Conservation (phyloP, 92 coral and sea anemone genomes). For the Muricea muricata region DNA sequence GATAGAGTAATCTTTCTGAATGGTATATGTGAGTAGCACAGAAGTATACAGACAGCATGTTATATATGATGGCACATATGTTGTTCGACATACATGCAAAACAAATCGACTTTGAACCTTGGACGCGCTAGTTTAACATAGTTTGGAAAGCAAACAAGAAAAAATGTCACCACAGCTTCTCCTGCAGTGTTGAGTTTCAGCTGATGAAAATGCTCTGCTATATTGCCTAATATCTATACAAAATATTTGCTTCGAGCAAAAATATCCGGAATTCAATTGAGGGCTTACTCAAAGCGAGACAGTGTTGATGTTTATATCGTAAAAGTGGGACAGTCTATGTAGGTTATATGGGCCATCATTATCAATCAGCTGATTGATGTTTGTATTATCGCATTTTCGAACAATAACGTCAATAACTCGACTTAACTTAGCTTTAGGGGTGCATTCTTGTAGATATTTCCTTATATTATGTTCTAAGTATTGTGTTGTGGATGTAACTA, state of each 20-base stretch:
- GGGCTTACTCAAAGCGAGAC: neutral
- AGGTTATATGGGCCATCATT: neutral
- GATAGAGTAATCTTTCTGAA: no score
- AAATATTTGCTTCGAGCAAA: neutral
- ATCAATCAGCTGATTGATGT: neutral
- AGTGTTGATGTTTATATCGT: neutral
- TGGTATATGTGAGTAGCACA: neutral
- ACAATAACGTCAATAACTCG: no score
- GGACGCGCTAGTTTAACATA: neutral
- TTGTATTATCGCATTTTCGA: neutral
- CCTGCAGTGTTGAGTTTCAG: neutral
- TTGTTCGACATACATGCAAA: neutral
- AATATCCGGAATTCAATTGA: slow-evolving; percentile 14
- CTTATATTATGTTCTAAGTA: no score
- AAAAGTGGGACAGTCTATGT: neutral
- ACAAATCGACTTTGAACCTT: neutral
- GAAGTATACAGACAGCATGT: neutral
- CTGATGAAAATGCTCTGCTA: neutral
- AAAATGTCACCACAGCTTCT: slow-evolving; percentile 7
- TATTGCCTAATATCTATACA: neutral
- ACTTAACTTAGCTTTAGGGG: no score
- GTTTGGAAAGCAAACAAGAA: neutral
- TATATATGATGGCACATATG: neutral
- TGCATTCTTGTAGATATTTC: no score
- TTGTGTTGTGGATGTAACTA: no score